A percentile compares a stretch with the other conserved stretches of the same genome.
phyloP scores from a whole-genome alignment of 1,140 invertebrate species.

The Sipha flava region DNA sequence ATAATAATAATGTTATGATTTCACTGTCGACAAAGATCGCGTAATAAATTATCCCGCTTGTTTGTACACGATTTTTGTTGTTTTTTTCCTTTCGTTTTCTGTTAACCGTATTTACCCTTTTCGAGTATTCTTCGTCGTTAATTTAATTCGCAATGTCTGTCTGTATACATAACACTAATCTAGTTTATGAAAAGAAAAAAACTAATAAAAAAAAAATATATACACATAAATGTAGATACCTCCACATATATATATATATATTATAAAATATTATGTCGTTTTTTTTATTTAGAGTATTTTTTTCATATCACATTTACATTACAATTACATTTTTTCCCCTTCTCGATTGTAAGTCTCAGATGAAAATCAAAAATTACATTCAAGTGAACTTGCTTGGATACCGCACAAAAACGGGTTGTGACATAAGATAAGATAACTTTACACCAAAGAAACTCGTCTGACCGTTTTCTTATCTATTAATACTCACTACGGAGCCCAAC shows the following conservation, averaged over 20 bases:
- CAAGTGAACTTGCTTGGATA: not conserved
- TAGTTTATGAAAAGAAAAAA: not conserved
- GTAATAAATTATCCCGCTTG: too few relatives aligned
- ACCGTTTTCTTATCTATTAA: not conserved
- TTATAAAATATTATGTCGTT: not conserved
- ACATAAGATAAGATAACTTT: not conserved
- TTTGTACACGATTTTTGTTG: too few relatives aligned
- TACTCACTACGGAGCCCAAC: not conserved
- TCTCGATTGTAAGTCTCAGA: not conserved
- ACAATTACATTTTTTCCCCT: not conserved
- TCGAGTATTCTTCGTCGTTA: not conserved
- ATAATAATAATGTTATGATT: too few relatives aligned
- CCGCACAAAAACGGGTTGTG: not conserved
- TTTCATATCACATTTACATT: too few relatives aligned
- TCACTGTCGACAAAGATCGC: too few relatives aligned
- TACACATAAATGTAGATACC: too few relatives aligned
- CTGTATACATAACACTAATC: not conserved
- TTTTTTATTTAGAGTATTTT: not conserved
- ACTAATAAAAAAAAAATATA: too few relatives aligned
- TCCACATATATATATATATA: too few relatives aligned
- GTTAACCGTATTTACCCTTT: not conserved
- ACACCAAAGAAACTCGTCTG: not conserved
- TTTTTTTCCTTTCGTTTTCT: not conserved
- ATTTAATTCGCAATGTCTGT: not conserved
- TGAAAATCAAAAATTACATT: not conserved